A percentile compares a stretch with the other conserved stretches of the same genome.
Conservation (phyloP, 2,888 invertebrate species). For the Himalopsyche tibetana region DNA sequence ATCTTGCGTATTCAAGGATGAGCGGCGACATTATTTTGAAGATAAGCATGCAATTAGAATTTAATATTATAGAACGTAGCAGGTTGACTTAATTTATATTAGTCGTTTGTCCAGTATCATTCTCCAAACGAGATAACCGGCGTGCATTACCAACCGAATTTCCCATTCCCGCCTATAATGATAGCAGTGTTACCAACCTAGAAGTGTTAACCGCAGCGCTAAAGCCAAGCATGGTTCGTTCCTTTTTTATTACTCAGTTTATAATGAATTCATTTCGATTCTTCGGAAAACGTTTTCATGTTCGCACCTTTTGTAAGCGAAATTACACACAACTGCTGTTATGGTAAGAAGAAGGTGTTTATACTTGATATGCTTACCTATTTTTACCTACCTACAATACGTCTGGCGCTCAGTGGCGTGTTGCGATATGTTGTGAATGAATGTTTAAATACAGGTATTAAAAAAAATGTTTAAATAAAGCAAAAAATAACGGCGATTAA, state of each 20-base stretch:
- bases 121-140: no score
- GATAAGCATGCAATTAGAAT: no score
- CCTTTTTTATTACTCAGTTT: neutral
- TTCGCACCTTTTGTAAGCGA: constrained; percentile 34
- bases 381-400: neutral
- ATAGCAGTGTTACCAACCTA: neutral
- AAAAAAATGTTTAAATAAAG: no score
- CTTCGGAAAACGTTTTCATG: constrained; percentile 19
- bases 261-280: constrained; percentile 34
- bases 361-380: neutral
- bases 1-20: no score
- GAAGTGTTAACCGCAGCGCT: neutral
- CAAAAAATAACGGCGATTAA: no score
- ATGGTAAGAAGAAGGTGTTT: constrained; percentile 10
- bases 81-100: no score
- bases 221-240: neutral
- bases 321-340: constrained; percentile 26
- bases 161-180: neutral
- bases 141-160: neutral
- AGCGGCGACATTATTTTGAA: no score
- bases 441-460: no score
- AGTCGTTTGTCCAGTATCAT: no score
- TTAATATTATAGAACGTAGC: no score
- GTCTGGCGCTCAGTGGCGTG: neutral
- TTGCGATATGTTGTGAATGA: neutral